Evolutionary conservation across 2,888 invertebrate species (phyloP), one percentile per base, ranked within the genome.

Genomic region (Autographa gamma): DNA sequence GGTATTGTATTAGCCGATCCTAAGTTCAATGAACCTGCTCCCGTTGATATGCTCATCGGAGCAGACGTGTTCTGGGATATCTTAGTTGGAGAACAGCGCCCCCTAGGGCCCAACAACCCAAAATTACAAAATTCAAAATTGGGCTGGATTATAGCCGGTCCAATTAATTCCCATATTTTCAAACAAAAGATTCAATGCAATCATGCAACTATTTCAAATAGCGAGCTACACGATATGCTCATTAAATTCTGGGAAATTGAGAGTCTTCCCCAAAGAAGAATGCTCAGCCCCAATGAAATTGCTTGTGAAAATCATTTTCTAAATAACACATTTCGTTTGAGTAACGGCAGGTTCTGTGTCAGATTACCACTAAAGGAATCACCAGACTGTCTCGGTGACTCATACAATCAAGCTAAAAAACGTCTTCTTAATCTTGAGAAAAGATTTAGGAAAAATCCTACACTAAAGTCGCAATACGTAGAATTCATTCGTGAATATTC

Each of bases 1-100:
- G 43, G 52, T 38, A 58, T 66, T n/a, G 11, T 41, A 6, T 52
- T 77, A 38, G 73, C 74, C 11, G 78, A 80, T 38, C 74, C 73
- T 14, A 61, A 0, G 4, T 77, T 80, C 43, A 9, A 79, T 48
- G 34, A 68, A n/a, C 73, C 77, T 13, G 60, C 69, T 3, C 1
- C 60, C 9, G 67, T 76, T 7, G 77, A 78, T 19, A 60, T 79
- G 18, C 63, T 80, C 6, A 75, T 79, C 16, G 77, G 80, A 2
- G 69, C 77, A 2, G 81, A 80, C 34, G 14, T 72, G 3, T 76
- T 84, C 19, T 77, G 80, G 73, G 74, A 81, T 2, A 32, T 81
- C 5, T 34, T 79, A 38, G 75, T 69, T 41, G 19, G 56, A 1
- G 38, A 77, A 48, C 77, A 73, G 58, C 58, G 62, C 0, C 65